Conservation (phyloP, 2,113 vertebrate genomes). For the Anarrhichthys ocellatus region DNA sequence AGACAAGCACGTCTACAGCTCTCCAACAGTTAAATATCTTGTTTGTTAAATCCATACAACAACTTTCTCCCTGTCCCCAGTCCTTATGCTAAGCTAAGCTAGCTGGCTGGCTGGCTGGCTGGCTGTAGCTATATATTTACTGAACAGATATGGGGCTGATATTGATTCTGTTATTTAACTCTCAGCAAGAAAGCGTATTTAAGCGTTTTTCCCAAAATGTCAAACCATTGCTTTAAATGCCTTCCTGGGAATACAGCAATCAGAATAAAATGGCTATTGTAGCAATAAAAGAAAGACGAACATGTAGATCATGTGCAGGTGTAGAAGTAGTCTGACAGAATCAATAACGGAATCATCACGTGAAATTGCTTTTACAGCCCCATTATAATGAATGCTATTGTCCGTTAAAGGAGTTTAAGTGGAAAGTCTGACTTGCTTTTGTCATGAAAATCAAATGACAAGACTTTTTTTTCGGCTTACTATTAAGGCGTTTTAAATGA, state of each 20-base stretch:
- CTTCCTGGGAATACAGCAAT: not conserved
- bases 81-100: not conserved
- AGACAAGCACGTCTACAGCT: not conserved
- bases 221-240: not conserved
- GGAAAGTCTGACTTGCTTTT: not conserved
- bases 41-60: not conserved
- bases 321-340: slow-evolving; percentile 14
- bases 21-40: no score
- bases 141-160: not conserved
- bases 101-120: not conserved
- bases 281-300: slow-evolving; percentile 8
- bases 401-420: slow-evolving; percentile 4
- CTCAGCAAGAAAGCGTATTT: not conserved
- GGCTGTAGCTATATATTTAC: not conserved
- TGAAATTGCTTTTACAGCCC: not conserved
- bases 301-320: not conserved
- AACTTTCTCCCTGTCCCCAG: not conserved
- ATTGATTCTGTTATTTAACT: slow-evolving; percentile 21
- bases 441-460: not conserved
- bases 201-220: slow-evolving; percentile 13
- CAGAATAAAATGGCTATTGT: not conserved
- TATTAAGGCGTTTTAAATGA: not conserved
- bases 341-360: slow-evolving; percentile 26
- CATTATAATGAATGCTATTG: slow-evolving; percentile 8
- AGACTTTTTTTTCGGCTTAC: not conserved